phyloP scores from a whole-genome alignment of 1,140 invertebrate species.

The Daktulosphaira vitifoliae region DNA sequence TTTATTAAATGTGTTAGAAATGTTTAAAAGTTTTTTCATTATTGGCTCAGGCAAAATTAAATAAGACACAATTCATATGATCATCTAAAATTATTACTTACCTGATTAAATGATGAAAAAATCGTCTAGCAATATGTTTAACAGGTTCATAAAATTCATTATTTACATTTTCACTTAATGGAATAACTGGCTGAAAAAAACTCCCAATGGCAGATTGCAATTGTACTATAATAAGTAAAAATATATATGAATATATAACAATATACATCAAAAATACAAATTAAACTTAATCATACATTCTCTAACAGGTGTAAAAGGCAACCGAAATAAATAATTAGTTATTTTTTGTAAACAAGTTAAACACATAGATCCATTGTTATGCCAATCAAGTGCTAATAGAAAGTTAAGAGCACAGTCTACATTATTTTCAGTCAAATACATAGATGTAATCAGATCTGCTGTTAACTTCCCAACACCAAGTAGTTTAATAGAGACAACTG shows the following conservation, averaged over 20 bases:
- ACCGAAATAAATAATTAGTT: conserved; percentile 58
- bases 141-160: conserved; percentile 64
- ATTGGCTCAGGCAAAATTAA: background rate
- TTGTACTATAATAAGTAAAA: conserved; percentile 44
- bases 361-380: conserved; percentile 56
- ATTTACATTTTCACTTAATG: conserved; percentile 57
- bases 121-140: conserved; percentile 60
- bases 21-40: too few relatives aligned
- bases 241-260: background rate
- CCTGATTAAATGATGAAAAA: conserved; percentile 70
- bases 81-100: conserved; percentile 39
- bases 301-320: conserved; percentile 54
- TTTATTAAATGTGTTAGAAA: background rate
- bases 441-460: conserved; percentile 52
- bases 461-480: conserved; percentile 42
- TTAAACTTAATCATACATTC: conserved; percentile 46
- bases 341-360: conserved; percentile 62
- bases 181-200: conserved; percentile 56
- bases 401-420: conserved; percentile 61
- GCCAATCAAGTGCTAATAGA: conserved; percentile 61
- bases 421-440: conserved; percentile 56
- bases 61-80: background rate
- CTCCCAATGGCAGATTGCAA: conserved; percentile 63
- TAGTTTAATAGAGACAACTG: conserved; percentile 29
- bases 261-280: background rate